phyloP scores from a whole-genome alignment of 1,140 invertebrate genomes.

The Sycophaga agraensis region DNA sequence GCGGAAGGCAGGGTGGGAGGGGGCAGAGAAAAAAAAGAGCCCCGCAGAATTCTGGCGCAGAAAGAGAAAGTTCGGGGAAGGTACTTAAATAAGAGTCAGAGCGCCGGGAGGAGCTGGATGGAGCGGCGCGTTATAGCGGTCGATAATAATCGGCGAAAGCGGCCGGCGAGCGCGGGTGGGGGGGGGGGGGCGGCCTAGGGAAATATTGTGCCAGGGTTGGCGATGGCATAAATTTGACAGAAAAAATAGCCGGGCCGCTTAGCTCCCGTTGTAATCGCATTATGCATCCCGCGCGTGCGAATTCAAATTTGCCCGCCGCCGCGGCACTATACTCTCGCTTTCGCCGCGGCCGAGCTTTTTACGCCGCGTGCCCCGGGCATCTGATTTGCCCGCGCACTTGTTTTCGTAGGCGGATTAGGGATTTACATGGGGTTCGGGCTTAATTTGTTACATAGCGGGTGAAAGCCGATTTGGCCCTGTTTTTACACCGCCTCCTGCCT shows the following conservation, averaged over 20 bases:
- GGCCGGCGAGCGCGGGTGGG: not conserved
- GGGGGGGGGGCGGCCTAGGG: no score
- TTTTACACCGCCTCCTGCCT: not conserved
- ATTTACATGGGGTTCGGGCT: slow-evolving; percentile 29
- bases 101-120: not conserved
- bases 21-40: not conserved
- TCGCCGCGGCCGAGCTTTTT: not conserved
- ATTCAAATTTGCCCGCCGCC: not conserved
- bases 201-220: slow-evolving; percentile 39
- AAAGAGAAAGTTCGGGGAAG: slow-evolving; percentile 18
- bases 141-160: slow-evolving; percentile 7
- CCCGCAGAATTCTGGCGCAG: not conserved
- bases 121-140: not conserved
- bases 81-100: slow-evolving; percentile 6
- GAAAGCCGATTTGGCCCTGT: slow-evolving; percentile 27
- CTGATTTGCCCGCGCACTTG: slow-evolving; percentile 17
- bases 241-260: slow-evolving; percentile 36
- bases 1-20: not conserved
- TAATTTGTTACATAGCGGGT: slow-evolving; percentile 19
- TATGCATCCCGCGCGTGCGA: not conserved
- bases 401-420: slow-evolving; percentile 23
- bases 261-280: slow-evolving; percentile 18
- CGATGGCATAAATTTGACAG: slow-evolving; percentile 43
- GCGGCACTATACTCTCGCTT: no score
- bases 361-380: not conserved